These are phyloP conservation scores for Catocala nupta DNA, from an alignment of 2,888 invertebrate species.

Conservation along the genomic window DNA sequence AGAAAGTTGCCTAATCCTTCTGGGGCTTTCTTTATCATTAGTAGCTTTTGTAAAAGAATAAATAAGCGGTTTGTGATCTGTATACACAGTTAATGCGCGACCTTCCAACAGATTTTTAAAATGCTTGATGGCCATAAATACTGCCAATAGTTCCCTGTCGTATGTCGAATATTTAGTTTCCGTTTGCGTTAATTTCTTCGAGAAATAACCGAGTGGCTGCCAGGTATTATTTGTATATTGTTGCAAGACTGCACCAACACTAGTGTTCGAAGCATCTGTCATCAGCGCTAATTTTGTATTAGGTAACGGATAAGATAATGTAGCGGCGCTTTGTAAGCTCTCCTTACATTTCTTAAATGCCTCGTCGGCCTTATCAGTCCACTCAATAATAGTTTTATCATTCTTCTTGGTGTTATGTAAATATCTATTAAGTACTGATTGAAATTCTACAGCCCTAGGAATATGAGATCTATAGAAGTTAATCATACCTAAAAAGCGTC, in stretches of 20 bases:
- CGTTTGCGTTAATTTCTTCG: conserved; percentile 16
- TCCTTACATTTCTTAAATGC: conserved; percentile 54
- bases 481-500: conserved; percentile 34
- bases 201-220: conserved; percentile 29
- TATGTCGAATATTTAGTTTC: conserved; percentile 26
- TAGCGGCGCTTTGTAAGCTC: conserved; percentile 47
- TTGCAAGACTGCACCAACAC: conserved; percentile 57
- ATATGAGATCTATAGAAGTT: conserved; percentile 33
- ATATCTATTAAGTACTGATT: too few species aligned
- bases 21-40: too few species aligned
- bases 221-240: conserved; percentile 33
- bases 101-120: too few species aligned
- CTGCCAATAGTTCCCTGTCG: too few species aligned
- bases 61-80: too few species aligned
- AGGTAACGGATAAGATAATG: conserved; percentile 54
- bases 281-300: conserved; percentile 53
- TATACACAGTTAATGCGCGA: too few species aligned
- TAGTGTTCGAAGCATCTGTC: conserved; percentile 62
- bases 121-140: not conserved
- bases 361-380: conserved; percentile 2
- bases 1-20: too few species aligned
- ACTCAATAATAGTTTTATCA: conserved; percentile 9
- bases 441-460: conserved; percentile 1
- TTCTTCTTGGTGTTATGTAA: conserved; percentile 6
- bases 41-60: too few species aligned